A percentile compares a stretch with the other conserved stretches of the same genome.
Conservation (phyloP, 2,888 invertebrate genomes). For the Gymnocheta viridis region DNA sequence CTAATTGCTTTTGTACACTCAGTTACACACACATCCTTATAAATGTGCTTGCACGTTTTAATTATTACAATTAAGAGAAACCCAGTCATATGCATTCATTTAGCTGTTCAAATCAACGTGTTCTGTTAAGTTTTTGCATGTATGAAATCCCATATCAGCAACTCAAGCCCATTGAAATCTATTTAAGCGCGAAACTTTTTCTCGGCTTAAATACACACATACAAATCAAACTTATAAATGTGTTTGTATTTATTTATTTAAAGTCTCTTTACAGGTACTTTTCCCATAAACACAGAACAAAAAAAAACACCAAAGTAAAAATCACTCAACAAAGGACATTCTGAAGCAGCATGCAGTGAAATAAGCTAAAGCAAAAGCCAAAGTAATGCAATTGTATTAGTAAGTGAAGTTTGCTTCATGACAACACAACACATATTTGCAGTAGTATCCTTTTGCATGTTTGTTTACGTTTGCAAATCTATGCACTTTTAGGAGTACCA, state of each 20-base stretch:
- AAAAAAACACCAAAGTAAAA: neutral
- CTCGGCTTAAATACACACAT: neutral
- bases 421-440: neutral
- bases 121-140: too few species aligned
- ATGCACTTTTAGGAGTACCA: neutral
- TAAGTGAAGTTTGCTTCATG: neutral
- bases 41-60: neutral
- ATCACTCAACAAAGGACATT: neutral
- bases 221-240: neutral
- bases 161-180: slow-evolving; percentile 4
- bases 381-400: neutral
- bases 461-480: neutral
- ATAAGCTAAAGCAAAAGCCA: neutral
- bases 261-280: neutral
- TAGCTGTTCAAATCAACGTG: neutral
- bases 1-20: slow-evolving; percentile 33
- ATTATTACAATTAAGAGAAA: neutral
- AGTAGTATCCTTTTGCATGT: neutral
- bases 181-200: slow-evolving; percentile 5
- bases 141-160: neutral
- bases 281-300: neutral
- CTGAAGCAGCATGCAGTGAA: neutral
- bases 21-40: neutral
- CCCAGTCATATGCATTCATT: neutral
- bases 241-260: neutral